Conservation (phyloP, 1,140 invertebrate species). For the Penaeus indicus region DNA sequence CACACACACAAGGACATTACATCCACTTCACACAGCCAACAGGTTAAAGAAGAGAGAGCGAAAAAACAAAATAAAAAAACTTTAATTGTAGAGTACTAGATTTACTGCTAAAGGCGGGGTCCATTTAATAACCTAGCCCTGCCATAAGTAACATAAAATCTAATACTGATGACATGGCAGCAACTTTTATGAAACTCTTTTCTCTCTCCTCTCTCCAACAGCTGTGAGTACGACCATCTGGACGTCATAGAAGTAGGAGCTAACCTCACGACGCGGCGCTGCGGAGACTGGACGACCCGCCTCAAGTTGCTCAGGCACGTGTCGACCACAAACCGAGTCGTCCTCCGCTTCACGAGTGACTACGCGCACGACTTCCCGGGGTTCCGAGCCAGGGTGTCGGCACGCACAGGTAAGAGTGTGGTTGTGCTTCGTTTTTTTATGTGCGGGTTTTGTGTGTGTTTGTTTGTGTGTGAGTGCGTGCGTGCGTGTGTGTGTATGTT, state of each 20-base stretch:
- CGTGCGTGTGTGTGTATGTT: not conserved
- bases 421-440: too few relatives aligned
- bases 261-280: constrained; percentile 71
- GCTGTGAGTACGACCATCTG: constrained; percentile 81
- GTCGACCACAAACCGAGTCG: constrained; percentile 69
- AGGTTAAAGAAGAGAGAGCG: too few relatives aligned
- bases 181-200: too few relatives aligned
- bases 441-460: not conserved
- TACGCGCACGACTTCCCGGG: constrained; percentile 81
- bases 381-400: constrained; percentile 77
- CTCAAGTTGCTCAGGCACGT: constrained; percentile 77
- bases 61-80: too few relatives aligned
- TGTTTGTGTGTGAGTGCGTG: not conserved
- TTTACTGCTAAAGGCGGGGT: too few relatives aligned
- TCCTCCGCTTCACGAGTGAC: constrained; percentile 79
- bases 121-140: too few relatives aligned
- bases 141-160: too few relatives aligned
- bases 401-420: constrained; percentile 75
- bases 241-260: constrained; percentile 74
- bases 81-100: too few relatives aligned
- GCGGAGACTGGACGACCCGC: constrained; percentile 81
- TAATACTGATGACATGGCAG: too few relatives aligned
- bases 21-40: too few relatives aligned
- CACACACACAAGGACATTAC: too few relatives aligned
- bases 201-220: constrained; percentile 68